Evolutionary conservation across 2,113 vertebrate species (phyloP), one percentile per base, ranked within the genome.

Genomic region (Trochalopteron elliotii): DNA sequence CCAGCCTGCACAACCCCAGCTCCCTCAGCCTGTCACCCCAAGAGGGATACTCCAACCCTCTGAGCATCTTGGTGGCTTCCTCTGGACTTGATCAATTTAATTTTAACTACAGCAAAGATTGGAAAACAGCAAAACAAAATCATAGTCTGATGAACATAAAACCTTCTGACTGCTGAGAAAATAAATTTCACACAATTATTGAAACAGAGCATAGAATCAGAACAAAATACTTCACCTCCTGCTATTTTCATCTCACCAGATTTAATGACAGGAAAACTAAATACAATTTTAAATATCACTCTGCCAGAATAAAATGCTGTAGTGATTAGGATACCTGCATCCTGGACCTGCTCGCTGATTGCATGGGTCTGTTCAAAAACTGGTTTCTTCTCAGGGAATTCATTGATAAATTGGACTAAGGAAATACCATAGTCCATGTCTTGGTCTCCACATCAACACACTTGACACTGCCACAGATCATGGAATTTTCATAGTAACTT

Each of bases 81-180:
- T 72, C 59, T 74, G 33, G 76, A 44, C 22, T 37, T 22, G 5
- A 25, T 49, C 27, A 71, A 28, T 44, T 86, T 63, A 50, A 69
- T 68, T 79, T 71, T 61, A 93, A 39, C 39, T 61, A 37, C 27
- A 88, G 25, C 21, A 63, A 45, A 74, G 15, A 23, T 0, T n/a
- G 33, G 22, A 47, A 78, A 89, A 47, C 2, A 12, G 28, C 23
- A 74, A 88, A 88, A 45, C 15, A 61, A 76, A 83, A 55, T 23
- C 1, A 0, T 55, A 63, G 13, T 25, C 42, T 1, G 1, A 49
- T 44, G n/a, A 83, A 40, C 6, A n/a, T 23, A 63, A 68, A 77
- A n/a, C 10, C 21, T 89, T 24, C 33, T 83, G 27, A 52, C 68
- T 84, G 20, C 8, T 42, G 23, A 81, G 14, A 81, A 87, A 77